These are phyloP conservation scores for Polypterus senegalus DNA, from an alignment of 2,113 vertebrate genomes.

Conservation along the genomic window DNA sequence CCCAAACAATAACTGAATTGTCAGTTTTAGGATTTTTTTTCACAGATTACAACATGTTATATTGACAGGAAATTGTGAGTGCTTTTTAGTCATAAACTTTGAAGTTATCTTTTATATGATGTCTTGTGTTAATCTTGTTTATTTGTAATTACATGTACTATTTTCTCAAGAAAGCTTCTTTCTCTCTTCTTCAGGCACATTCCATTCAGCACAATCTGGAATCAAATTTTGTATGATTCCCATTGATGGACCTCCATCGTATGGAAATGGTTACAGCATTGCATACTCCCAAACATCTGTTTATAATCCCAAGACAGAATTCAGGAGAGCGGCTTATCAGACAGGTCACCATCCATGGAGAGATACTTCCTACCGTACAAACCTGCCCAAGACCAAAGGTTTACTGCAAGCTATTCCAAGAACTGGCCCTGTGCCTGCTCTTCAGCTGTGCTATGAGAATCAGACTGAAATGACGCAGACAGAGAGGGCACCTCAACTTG, in stretches of 20 bases:
- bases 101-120: too few relatives aligned
- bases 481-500: slow-evolving; percentile 12
- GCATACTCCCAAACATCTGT: slow-evolving; percentile 35
- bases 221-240: slow-evolving; percentile 29
- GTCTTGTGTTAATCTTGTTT: too few relatives aligned
- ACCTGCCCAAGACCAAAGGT: slow-evolving; percentile 23
- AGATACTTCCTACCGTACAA: slow-evolving; percentile 30
- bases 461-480: not conserved
- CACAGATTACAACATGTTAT: too few relatives aligned
- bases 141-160: too few relatives aligned
- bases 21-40: too few relatives aligned
- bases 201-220: slow-evolving; percentile 26
- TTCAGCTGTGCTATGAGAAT: slow-evolving; percentile 27
- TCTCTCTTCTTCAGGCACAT: slow-evolving; percentile 35
- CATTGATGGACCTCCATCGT: slow-evolving; percentile 24
- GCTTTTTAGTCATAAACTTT: too few relatives aligned
- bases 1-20: too few relatives aligned
- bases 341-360: slow-evolving; percentile 27
- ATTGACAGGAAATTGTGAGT: too few relatives aligned
- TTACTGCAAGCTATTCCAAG: slow-evolving; percentile 32
- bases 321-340: slow-evolving; percentile 7
- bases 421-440: slow-evolving; percentile 36
- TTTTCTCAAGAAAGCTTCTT: slow-evolving; percentile 6
- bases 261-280: slow-evolving; percentile 36
- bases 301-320: slow-evolving; percentile 17